phyloP scores from a whole-genome alignment of 2,888 invertebrate species.

The Hirtodrosophila confusa region DNA sequence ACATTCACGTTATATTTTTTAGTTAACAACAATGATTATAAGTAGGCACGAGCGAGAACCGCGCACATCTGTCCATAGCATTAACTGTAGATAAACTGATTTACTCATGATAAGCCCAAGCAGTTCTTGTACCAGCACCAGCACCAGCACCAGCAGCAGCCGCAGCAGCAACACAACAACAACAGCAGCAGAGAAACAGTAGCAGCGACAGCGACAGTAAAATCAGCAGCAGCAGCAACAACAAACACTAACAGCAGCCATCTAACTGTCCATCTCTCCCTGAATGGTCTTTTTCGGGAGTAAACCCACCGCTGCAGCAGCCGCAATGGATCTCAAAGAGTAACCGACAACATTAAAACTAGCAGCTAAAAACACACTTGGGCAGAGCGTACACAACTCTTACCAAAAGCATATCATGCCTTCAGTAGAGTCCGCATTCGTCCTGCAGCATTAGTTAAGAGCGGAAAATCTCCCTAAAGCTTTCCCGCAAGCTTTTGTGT shows the following conservation, averaged over 20 bases:
- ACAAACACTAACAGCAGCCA: slow-evolving; percentile 43
- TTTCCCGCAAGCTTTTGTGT: slow-evolving; percentile 23
- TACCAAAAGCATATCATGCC: slow-evolving; percentile 9
- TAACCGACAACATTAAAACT: slow-evolving; percentile 22
- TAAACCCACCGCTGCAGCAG: slow-evolving; percentile 35
- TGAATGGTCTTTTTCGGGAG: slow-evolving; percentile 44
- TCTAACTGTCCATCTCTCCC: slow-evolving; percentile 72
- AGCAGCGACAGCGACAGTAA: slow-evolving; percentile 28
- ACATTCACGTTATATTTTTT: slow-evolving; percentile 18
- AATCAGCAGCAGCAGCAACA: slow-evolving; percentile 12
- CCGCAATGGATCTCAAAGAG: slow-evolving; percentile 52
- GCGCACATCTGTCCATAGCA: slow-evolving; percentile 55
- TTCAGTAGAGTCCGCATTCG: slow-evolving; percentile 3
- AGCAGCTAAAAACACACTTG: slow-evolving; percentile 2
- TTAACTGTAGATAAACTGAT: slow-evolving; percentile 72
- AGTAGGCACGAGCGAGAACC: slow-evolving; percentile 11
- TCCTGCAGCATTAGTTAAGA: slow-evolving; percentile 23
- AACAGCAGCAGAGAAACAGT: slow-evolving; percentile 13
- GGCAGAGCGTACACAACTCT: slow-evolving; percentile 11
- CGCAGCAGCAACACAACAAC: slow-evolving; percentile 34
- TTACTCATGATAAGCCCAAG: slow-evolving; percentile 66
- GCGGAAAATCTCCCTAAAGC: slow-evolving; percentile 9
- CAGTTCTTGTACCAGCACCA: slow-evolving; percentile 64
- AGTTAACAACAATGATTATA: slow-evolving; percentile 14
- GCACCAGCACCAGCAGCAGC: slow-evolving; percentile 42